phyloP scores from a whole-genome alignment of 1,140 invertebrate species.

The Tetramorium simillimum region DNA sequence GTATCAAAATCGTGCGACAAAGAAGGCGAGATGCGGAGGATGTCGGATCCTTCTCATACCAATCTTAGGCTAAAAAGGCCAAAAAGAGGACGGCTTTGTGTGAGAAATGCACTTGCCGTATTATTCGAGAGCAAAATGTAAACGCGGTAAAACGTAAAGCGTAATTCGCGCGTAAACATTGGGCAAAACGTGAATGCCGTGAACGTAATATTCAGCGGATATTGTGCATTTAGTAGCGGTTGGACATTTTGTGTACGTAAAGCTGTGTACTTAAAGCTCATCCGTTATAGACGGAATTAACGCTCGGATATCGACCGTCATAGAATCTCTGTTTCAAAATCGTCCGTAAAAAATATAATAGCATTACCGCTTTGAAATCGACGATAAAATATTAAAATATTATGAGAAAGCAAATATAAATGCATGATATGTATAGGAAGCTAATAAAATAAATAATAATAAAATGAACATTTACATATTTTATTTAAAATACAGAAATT shows the following conservation, averaged over 20 bases:
- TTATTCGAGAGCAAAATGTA: neutral
- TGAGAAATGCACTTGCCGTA: neutral
- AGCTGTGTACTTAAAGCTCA: conserved; percentile 4
- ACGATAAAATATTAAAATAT: neutral
- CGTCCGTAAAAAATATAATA: neutral
- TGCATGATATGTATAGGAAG: neutral
- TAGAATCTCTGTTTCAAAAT: neutral
- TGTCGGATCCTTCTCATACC: neutral
- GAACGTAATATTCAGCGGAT: neutral
- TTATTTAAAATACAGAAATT: neutral
- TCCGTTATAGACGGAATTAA: neutral
- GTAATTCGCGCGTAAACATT: neutral
- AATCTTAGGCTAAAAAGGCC: neutral
- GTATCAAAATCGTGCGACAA: conserved; percentile 23
- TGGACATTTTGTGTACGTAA: conserved; percentile 6
- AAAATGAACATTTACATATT: neutral
- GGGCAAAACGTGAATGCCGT: neutral
- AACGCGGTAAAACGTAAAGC: neutral
- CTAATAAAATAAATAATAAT: neutral
- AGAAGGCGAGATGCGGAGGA: neutral
- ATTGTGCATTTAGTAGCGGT: neutral
- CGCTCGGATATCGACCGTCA: neutral
- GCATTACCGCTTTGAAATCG: neutral
- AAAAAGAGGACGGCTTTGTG: neutral
- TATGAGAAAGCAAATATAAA: neutral